Evolutionary conservation across 1,140 invertebrate species (phyloP), one percentile per base, ranked within the genome.

Genomic region (Zophobas atratus): DNA sequence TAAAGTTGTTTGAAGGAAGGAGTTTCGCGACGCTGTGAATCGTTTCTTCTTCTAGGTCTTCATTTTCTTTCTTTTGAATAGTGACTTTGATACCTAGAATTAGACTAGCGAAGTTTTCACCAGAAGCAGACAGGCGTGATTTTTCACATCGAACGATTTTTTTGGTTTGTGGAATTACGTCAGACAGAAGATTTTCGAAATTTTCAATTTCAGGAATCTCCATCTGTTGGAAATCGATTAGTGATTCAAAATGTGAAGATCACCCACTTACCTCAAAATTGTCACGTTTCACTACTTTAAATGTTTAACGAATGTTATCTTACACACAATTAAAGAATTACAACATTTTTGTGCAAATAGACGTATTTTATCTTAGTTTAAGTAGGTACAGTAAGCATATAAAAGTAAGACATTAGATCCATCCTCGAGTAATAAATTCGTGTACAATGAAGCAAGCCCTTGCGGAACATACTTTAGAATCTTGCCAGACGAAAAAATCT

Each of bases 31-130:
- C 88, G 0, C 89, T 35, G 55, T 88, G 82, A 3, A 88, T 1
- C 5, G 8, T 67, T 0, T 85, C 82, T 34, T 85, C 81, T 1
- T 80, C 20, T 20, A 20, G 20, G 20, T 20, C 49, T n/a, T 81
- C 81, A 2, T 79, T 78, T 71, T 84, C 75, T 6, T 2, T 48
- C 2, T 73, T 73, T 33, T 73, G 20, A 6, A 53, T 5, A 4
- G n/a, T 51, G 8, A 48, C 48, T 49, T 73, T 48, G 33, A 90
- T 85, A 1, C 84, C 83, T 0, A 89, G 77, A 70, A 90, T 88
- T 0, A 86, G 80, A 81, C 90, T 90, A 2, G 88, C 89, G 77
- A 89, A 90, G 85, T 90, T 90, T 76, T 90, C 89, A 0, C 89
- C 89, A 0, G 86, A 86, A 3, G 43, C 3, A 4, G 49, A n/a